phyloP scores from a whole-genome alignment of 2,888 invertebrate genomes.

The Phoenoteleia sp. region DNA sequence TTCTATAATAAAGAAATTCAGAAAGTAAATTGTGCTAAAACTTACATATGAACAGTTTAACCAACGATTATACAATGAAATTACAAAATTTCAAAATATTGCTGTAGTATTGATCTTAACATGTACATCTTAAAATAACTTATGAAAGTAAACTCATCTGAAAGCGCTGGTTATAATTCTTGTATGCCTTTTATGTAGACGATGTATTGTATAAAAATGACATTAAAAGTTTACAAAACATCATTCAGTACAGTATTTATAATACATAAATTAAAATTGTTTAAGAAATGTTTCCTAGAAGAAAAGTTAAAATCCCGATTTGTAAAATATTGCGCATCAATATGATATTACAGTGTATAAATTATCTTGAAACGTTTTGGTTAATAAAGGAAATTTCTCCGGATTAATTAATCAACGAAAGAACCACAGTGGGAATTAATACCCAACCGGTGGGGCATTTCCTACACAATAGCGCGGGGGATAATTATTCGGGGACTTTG shows the following conservation, averaged over 20 bases:
- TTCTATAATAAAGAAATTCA: constrained; percentile 37
- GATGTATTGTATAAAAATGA: constrained; percentile 26
- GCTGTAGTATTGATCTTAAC: constrained; percentile 17
- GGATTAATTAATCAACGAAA: too few relatives aligned
- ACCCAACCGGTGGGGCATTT: too few relatives aligned
- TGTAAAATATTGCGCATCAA: neutral
- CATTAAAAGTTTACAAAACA: constrained; percentile 29
- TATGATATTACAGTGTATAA: constrained; percentile 20
- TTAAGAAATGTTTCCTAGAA: constrained; percentile 9
- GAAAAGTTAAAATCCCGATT: constrained; percentile 27
- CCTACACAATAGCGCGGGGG: too few relatives aligned
- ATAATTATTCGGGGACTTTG: too few relatives aligned
- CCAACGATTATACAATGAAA: constrained; percentile 32
- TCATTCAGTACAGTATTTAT: constrained; percentile 8
- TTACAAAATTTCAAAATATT: constrained; percentile 38
- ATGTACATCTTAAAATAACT: constrained; percentile 31
- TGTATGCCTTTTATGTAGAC: constrained; percentile 2
- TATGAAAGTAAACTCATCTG: constrained; percentile 26
- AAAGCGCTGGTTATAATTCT: constrained; percentile 16
- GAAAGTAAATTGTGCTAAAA: constrained; percentile 36
- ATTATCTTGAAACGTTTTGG: constrained; percentile 25
- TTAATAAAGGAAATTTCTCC: too few relatives aligned
- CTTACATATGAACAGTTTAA: constrained; percentile 41
- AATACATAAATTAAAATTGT: constrained; percentile 32
- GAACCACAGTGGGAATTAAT: too few relatives aligned